Percentiles rank a stretch among this genome's conserved stretches.
Conservation (phyloP, 2,797 vertebrate species). For the Delichon dasypus region DNA sequence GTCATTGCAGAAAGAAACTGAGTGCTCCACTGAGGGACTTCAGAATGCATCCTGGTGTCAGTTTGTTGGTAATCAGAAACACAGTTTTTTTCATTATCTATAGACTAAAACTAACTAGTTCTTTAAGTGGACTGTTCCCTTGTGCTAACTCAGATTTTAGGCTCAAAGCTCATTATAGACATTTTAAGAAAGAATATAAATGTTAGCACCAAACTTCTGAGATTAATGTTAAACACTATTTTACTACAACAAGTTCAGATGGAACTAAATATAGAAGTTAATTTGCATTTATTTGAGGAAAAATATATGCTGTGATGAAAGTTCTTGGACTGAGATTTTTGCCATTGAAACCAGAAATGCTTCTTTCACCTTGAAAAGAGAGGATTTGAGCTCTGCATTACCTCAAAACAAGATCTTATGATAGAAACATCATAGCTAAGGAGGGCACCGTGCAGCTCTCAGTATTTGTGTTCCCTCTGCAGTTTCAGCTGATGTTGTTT, state of each 20-base stretch:
- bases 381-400: background rate
- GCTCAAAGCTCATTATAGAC: background rate
- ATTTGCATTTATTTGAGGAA: background rate
- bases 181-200: background rate
- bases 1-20: background rate
- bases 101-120: background rate
- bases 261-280: background rate
- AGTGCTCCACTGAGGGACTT: background rate
- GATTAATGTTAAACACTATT: background rate
- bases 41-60: background rate
- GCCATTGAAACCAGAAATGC: background rate
- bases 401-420: background rate
- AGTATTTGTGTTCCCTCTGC: background rate
- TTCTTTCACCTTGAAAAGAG: background rate
- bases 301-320: background rate
- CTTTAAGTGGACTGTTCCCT: background rate
- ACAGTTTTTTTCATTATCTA: background rate
- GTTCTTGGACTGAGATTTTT: background rate
- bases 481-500: background rate
- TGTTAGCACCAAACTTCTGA: background rate
- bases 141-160: background rate
- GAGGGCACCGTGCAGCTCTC: background rate
- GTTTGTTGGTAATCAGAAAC: slow-evolving; percentile 12
- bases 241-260: background rate
- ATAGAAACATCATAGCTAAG: background rate